phyloP scores from a whole-genome alignment of 2,888 invertebrate genomes.

The Drosophila anomelani region DNA sequence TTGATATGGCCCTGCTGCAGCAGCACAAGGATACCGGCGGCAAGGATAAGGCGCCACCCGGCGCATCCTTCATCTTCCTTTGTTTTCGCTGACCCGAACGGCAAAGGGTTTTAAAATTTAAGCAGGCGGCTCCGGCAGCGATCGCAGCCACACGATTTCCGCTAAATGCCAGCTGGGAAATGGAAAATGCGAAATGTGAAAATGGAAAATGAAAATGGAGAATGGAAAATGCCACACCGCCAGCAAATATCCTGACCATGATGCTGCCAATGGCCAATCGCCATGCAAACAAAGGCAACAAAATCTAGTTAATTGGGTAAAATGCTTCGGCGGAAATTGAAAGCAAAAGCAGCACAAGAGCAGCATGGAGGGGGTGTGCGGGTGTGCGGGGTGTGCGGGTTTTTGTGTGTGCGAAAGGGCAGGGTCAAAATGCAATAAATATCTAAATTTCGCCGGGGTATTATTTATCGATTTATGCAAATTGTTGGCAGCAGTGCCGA shows the following conservation, averaged over 20 bases:
- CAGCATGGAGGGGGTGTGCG: conserved; percentile 26
- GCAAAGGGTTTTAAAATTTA: conserved; percentile 21
- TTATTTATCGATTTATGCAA: conserved; percentile 78
- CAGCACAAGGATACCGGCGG: background rate
- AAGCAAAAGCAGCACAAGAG: conserved; percentile 61
- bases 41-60: background rate
- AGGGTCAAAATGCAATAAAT: conserved; percentile 68
- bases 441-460: conserved; percentile 62
- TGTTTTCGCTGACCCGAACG: conserved; percentile 5
- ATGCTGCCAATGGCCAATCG: conserved; percentile 26
- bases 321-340: conserved; percentile 74
- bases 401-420: conserved; percentile 40
- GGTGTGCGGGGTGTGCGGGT: background rate
- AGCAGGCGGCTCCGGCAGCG: conserved; percentile 9
- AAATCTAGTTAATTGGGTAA: conserved; percentile 79
- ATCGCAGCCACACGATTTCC: conserved; percentile 64
- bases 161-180: conserved; percentile 34
- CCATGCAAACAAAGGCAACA: conserved; percentile 64
- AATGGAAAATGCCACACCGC: conserved; percentile 13
- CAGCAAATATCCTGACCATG: conserved; percentile 29
- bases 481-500: conserved; percentile 41
- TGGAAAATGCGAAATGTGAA: conserved; percentile 1
- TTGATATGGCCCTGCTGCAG: conserved; percentile 4
- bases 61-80: conserved; percentile 16
- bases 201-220: conserved; percentile 15